Base-by-base conservation (phyloP, 1,140 invertebrate species). In the Neodiprion virginianus region DNA sequence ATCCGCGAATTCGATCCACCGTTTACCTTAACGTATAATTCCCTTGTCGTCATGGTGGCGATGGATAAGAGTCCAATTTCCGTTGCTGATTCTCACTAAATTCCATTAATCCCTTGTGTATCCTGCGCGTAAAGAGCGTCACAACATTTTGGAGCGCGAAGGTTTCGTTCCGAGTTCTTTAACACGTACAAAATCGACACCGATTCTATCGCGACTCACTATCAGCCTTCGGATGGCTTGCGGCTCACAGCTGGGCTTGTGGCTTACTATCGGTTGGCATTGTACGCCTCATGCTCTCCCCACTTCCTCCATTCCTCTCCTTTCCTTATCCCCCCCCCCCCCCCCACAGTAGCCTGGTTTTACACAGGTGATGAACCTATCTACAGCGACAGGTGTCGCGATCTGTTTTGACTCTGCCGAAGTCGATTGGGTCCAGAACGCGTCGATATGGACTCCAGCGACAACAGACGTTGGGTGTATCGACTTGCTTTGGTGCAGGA, bases 1-100 rank as follows among this genome's bases (percentile, higher is more conserved):
- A 40, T 5, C 28, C 28, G 28, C 5, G 28, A 40, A 40, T 40
- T 40, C 28, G 28, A 40, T 40, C 28, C 28, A 3, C 28, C 28
- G 28, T 40, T 72, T 86, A 88, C 87, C 87, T 88, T 88, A 69
- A 86, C 84, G 82, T 88, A 88, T 65, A 88, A 84, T 78, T 88
- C 86, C 78, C 80, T 85, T 53, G 86, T 88, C 75, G 86, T 88
- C 87, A 88, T 87, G 69, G 77, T 69, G 67, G 4, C 23, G 11
- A 12, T 69, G 67, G 12, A 65, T 14, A 7, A 65, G 17, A 21
- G 61, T 3, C 17, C 61, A 65, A 21, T 65, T 14, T 65, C 61
- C 61, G 61, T 7, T 14, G 1, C 61, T 65, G 61, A 21, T 14
- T 1, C 0, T 14, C 61, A 21, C 12, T 65, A 21, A 65, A 65